Base-by-base conservation (phyloP, 1,140 invertebrate genomes). In the Drosophila triauraria region DNA sequence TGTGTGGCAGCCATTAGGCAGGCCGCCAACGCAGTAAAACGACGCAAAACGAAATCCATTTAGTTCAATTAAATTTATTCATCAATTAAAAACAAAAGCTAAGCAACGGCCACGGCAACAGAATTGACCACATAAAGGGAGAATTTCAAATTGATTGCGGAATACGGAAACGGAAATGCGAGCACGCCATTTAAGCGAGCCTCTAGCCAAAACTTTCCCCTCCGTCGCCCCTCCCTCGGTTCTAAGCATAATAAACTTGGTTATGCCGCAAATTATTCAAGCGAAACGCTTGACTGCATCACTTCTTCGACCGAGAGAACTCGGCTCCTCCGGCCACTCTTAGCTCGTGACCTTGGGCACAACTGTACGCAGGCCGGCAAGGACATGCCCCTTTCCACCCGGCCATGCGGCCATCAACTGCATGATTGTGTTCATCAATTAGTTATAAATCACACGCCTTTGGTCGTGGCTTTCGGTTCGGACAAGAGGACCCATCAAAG, bases 31-130 rank as follows among this genome's bases (percentile, higher is more conserved):
- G 23, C 23, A 23, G 61, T 46, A 63, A 75, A 59, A 59, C 51
- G 50, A 69, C 76, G 47, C 74, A 74, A 65, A 80, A 57, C 78
- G 64, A 85, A 88, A 90, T 76, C 85, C 85, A 90, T 90, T 90
- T 90, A 69, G 86, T 91, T 85, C 85, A 82, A 90, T 90, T 91
- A 85, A 91, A 85, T 82, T 75, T 90, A 91, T 90, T 91, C 78
- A 91, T 82, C 85, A 91, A 85, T 90, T 85, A 85, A 90, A 90
- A 90, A 80, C 76, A 72, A 84, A 84, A 43, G 58, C 81, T 79
- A 84, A 82, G 68, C 70, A 80, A 79, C 72, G 83, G 51, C 40
- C 48, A 60, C 40, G 44, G 25, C 40, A 68, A 76, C 40, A 77
- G 50, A 54, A 43, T 17, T 38, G 30, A 47, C 62, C 7, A 48